Conservation (phyloP, 2,113 vertebrate genomes). For the Ceyx cyanopectus region DNA sequence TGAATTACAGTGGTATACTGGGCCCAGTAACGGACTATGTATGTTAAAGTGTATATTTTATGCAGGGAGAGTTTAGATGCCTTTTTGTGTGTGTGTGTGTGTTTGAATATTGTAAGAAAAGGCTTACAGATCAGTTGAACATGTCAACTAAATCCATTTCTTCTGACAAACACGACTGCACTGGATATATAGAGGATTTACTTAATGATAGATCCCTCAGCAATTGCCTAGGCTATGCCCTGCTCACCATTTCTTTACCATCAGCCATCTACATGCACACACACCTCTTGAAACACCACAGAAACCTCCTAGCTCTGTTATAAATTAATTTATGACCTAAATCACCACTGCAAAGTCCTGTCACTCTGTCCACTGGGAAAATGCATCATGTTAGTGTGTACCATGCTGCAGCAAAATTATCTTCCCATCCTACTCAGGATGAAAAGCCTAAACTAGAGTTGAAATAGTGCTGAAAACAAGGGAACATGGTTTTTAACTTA, state of each 20-base stretch:
- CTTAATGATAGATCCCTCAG: background rate
- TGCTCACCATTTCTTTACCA: background rate
- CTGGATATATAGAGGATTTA: background rate
- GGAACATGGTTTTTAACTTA: background rate
- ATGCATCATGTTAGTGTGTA: background rate
- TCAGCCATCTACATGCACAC: background rate
- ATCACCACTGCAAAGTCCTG: background rate
- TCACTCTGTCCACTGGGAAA: background rate
- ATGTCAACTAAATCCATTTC: conserved; percentile 35
- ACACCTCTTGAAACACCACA: background rate
- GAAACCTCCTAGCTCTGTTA: background rate
- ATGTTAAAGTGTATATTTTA: conserved; percentile 7
- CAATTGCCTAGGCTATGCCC: background rate
- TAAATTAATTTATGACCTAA: background rate
- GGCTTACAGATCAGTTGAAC: background rate
- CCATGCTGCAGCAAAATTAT: background rate
- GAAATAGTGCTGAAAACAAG: background rate
- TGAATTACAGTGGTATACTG: background rate
- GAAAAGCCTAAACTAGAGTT: background rate
- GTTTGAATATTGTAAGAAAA: conserved; percentile 15
- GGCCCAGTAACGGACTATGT: background rate
- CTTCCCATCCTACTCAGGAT: background rate
- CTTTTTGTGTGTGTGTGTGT: background rate
- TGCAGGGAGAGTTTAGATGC: background rate
- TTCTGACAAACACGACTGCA: background rate